Conservation (phyloP, 2,888 invertebrate genomes). For the Sminthurinus aureus region DNA sequence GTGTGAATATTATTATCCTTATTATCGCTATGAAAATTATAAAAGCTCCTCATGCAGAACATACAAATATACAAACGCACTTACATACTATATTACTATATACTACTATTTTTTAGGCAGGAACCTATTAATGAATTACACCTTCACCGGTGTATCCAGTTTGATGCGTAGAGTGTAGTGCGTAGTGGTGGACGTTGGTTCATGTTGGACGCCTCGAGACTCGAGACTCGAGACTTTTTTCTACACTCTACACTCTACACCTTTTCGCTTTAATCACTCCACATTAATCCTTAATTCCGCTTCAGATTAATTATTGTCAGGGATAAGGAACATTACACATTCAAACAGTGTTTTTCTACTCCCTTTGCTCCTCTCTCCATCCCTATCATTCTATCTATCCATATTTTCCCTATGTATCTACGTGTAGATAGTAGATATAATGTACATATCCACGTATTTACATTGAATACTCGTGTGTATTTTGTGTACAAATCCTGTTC, state of each 20-base stretch:
- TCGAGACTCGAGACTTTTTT: background rate
- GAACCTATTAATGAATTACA: background rate
- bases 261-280: constrained; percentile 25
- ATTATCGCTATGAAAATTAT: too few relatives aligned
- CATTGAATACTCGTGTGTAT: background rate
- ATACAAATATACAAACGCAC: background rate
- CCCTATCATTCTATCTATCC: too few relatives aligned
- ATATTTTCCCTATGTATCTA: too few relatives aligned
- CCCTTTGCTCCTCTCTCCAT: background rate
- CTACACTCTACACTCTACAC: constrained; percentile 13
- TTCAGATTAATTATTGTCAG: constrained; percentile 33
- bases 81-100: background rate
- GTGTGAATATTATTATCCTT: too few relatives aligned
- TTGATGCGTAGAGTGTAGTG: background rate
- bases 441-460: background rate
- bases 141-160: background rate
- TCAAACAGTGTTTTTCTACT: background rate
- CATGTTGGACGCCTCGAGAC: background rate
- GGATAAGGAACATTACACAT: background rate
- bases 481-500: background rate
- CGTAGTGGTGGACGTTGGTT: background rate
- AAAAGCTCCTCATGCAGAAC: background rate
- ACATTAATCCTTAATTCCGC: constrained; percentile 32
- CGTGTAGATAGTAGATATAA: background rate
- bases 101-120: background rate